These are phyloP conservation scores for Steinernema feltiae DNA, from an alignment of 1,140 invertebrate genomes.

Conservation along the genomic window DNA sequence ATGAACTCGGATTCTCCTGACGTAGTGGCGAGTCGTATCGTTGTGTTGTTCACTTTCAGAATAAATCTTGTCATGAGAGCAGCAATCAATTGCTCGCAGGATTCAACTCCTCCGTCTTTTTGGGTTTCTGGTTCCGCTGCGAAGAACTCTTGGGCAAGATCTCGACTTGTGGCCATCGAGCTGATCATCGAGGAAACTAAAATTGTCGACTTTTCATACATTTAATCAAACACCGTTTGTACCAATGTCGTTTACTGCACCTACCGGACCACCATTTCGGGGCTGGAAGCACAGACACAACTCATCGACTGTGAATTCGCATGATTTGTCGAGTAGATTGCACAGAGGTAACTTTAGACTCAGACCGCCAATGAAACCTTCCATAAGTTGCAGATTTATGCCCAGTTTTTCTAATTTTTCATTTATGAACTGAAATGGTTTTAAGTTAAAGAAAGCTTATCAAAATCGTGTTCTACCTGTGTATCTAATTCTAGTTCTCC, in stretches of 20 bases:
- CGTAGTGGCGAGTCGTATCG: background rate
- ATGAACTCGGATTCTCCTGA: background rate
- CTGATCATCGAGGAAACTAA: conserved; percentile 1
- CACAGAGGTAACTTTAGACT: background rate
- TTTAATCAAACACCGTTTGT: background rate
- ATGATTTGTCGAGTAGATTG: background rate
- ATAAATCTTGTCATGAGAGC: background rate
- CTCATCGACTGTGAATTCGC: background rate
- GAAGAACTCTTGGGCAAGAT: background rate
- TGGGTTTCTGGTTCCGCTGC: background rate
- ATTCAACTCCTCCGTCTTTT: background rate
- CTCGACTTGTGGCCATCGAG: conserved; percentile 6
- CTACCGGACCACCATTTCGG: background rate
- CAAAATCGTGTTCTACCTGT: background rate
- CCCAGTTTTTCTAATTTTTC: background rate
- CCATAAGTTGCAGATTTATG: background rate
- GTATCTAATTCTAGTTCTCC: background rate
- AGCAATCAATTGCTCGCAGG: background rate
- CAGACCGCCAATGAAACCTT: background rate
- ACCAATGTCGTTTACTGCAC: conserved; percentile 2
- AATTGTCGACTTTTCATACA: background rate
- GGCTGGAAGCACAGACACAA: background rate
- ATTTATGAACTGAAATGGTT: background rate
- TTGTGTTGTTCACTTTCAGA: background rate
- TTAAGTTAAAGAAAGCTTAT: background rate